Conservation (phyloP, 2,888 invertebrate species). For the Stenotaenia linearis region DNA sequence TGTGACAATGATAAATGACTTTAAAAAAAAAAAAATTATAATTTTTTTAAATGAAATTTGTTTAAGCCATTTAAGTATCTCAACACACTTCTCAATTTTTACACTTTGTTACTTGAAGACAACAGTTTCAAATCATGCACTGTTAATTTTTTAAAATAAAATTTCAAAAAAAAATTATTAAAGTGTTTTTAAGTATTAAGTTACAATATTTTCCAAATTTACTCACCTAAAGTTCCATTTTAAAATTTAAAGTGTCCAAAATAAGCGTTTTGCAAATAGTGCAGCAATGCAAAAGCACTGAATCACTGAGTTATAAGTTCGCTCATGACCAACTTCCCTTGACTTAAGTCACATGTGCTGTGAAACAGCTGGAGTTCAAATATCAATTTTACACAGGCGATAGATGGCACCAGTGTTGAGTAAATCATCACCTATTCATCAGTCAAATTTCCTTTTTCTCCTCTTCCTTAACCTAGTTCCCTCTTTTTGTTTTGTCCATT, state of each 20-base stretch:
- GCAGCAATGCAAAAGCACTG: neutral
- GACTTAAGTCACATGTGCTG: constrained; percentile 7
- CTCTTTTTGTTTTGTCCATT: no score
- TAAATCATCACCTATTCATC: constrained; percentile 20
- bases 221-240: neutral
- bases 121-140: neutral
- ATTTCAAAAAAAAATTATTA: no score
- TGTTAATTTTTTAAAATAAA: neutral
- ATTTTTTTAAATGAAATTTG: no score
- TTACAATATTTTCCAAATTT: neutral
- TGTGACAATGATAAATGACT: no score
- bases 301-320: constrained; percentile 3
- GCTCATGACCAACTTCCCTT: neutral
- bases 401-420: constrained; percentile 17
- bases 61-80: neutral
- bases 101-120: neutral
- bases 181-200: no score
- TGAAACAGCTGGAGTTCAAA: constrained; percentile 21
- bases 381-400: neutral
- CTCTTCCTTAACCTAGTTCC: neutral
- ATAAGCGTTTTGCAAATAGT: neutral
- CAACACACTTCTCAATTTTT: neutral
- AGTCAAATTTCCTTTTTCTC: neutral
- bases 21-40: neutral
- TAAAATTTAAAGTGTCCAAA: neutral